A percentile compares a stretch with the other conserved stretches of the same genome.
Evolutionary conservation across 2,888 invertebrate genomes (phyloP).

Genomic region (Erpobdella octoculata): DNA sequence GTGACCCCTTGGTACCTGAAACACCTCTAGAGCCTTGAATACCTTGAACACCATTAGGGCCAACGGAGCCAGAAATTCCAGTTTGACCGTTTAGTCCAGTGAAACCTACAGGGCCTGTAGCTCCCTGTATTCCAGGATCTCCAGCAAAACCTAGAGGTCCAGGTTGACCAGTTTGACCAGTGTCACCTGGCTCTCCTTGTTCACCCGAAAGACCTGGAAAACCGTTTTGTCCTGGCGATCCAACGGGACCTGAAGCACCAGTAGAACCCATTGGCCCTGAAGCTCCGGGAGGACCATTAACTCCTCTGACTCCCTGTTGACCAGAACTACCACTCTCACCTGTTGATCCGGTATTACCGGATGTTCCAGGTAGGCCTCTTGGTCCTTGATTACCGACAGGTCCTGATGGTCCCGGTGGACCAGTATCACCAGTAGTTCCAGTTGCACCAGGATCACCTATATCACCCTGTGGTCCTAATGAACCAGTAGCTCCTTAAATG

Average conservation of each 20-base stretch:
- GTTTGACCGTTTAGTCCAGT: conserved; percentile 27
- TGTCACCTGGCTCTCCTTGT: conserved; percentile 25
- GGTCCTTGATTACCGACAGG: conserved; percentile 31
- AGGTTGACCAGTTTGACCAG: conserved; percentile 27
- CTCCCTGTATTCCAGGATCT: conserved; percentile 30
- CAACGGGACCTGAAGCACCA: conserved; percentile 20
- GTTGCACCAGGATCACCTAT: conserved; percentile 30
- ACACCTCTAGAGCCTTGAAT: neutral
- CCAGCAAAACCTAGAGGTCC: conserved; percentile 31
- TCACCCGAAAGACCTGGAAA: conserved; percentile 27
- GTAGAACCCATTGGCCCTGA: conserved; percentile 16
- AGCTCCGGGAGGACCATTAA: conserved; percentile 11
- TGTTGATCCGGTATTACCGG: conserved; percentile 26
- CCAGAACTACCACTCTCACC: conserved; percentile 12
- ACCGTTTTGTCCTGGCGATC: conserved; percentile 26
- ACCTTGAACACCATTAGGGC: conserved; percentile 19
- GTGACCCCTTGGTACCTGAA: conserved; percentile 31
- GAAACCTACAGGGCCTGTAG: conserved; percentile 26
- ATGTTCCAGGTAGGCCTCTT: conserved; percentile 6
- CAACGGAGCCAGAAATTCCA: conserved; percentile 29
- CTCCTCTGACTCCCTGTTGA: neutral
- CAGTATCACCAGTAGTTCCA: conserved; percentile 34
- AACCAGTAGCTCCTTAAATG: conserved; percentile 50
- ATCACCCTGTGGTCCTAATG: conserved; percentile 31
- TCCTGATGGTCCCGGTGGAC: conserved; percentile 32